phyloP scores from a whole-genome alignment of 2,888 invertebrate genomes.

The Drosophila eohydei region DNA sequence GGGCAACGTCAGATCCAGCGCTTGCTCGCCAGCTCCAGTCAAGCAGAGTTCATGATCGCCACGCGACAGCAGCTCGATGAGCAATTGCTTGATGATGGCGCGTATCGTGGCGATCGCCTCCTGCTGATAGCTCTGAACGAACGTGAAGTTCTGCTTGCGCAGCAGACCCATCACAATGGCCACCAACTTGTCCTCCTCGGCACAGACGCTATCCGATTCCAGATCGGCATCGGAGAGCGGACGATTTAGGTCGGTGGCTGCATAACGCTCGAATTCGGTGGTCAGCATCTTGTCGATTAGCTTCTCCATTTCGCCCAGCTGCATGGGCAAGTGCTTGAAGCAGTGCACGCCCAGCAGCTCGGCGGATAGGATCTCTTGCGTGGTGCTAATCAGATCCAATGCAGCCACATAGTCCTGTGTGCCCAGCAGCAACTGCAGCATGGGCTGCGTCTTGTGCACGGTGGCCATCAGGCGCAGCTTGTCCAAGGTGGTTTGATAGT shows the following conservation, averaged over 20 bases:
- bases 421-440: conserved; percentile 96
- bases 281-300: conserved; percentile 98
- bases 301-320: conserved; percentile 97
- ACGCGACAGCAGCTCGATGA: conserved; percentile 90
- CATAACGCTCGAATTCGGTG: conserved; percentile 96
- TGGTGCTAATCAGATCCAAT: conserved; percentile 96
- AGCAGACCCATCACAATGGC: conserved; percentile 96
- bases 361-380: conserved; percentile 96
- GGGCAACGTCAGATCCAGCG: conserved; percentile 87
- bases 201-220: conserved; percentile 85
- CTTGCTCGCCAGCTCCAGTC: conserved; percentile 85
- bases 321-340: conserved; percentile 97
- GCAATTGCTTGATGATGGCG: conserved; percentile 94
- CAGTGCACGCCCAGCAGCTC: conserved; percentile 97
- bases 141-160: conserved; percentile 93
- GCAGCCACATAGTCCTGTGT: conserved; percentile 99
- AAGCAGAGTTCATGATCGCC: conserved; percentile 86
- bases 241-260: conserved; percentile 95
- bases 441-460: conserved; percentile 98
- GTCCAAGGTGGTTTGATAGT: conserved; percentile 89
- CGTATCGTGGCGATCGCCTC: conserved; percentile 96
- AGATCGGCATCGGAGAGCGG: conserved; percentile 86
- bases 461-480: conserved; percentile 96
- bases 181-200: conserved; percentile 91
- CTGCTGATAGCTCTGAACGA: conserved; percentile 93